Evolutionary conservation across 1,140 invertebrate species (phyloP).

Genomic region (Drosophila ambigua): DNA sequence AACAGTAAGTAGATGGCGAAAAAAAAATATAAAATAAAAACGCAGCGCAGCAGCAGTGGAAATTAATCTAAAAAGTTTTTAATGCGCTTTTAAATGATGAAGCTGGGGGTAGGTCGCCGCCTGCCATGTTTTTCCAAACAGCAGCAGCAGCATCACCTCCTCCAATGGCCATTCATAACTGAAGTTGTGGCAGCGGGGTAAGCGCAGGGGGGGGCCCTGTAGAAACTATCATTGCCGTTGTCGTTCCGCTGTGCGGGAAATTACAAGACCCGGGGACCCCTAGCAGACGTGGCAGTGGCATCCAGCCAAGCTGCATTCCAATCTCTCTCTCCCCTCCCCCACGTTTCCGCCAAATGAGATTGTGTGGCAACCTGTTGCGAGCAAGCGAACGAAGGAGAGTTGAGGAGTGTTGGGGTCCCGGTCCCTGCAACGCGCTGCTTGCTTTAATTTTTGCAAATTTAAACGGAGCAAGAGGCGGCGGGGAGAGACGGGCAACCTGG

Average conservation of each 20-base stretch:
- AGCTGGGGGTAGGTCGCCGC: slow-evolving; percentile 45
- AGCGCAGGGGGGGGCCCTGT: not conserved
- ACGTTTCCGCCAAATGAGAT: slow-evolving; percentile 51
- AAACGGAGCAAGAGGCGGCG: slow-evolving; percentile 45
- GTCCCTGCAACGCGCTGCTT: slow-evolving; percentile 7
- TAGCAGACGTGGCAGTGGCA: slow-evolving; percentile 5
- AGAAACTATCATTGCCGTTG: slow-evolving; percentile 75
- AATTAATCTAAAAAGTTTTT: slow-evolving; percentile 84
- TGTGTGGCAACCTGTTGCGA: slow-evolving; percentile 75
- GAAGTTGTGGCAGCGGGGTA: not conserved
- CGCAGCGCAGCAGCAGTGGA: slow-evolving; percentile 55
- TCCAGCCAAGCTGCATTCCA: slow-evolving; percentile 64
- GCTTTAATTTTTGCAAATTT: slow-evolving; percentile 81
- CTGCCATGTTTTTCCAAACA: slow-evolving; percentile 33
- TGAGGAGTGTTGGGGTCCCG: slow-evolving; percentile 2
- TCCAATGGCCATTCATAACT: slow-evolving; percentile 74
- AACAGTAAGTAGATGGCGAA: slow-evolving; percentile 39
- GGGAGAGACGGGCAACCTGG: not conserved
- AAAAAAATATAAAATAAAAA: slow-evolving; percentile 26
- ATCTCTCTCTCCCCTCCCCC: slow-evolving; percentile 33
- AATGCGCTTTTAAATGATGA: slow-evolving; percentile 83
- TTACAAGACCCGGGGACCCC: slow-evolving; percentile 71
- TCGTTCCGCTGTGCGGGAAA: slow-evolving; percentile 66
- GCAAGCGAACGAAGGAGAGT: not conserved
- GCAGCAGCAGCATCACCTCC: slow-evolving; percentile 30